Evolutionary conservation across 2,113 vertebrate species (phyloP).

Genomic region (Pituophis catenifer): DNA sequence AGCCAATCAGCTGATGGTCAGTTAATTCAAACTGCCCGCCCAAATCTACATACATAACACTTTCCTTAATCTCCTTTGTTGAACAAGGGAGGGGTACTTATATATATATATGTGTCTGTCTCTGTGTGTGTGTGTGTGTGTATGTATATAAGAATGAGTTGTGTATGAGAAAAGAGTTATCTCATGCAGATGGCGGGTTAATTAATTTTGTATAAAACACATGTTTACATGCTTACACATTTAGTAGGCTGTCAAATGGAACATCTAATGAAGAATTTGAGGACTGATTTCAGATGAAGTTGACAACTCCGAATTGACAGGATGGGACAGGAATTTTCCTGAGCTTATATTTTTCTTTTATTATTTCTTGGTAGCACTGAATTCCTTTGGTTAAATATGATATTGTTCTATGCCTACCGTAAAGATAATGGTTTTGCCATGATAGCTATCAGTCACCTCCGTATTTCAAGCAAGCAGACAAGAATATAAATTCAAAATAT

Average conservation of each 20-base stretch:
- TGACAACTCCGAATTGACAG: too few relatives aligned
- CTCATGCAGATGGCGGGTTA: neutral
- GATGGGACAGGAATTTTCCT: too few relatives aligned
- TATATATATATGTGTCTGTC: too few relatives aligned
- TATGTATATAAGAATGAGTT: neutral
- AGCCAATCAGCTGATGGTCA: too few relatives aligned
- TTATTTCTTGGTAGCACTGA: too few relatives aligned
- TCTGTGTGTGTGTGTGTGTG: neutral
- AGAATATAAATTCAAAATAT: neutral
- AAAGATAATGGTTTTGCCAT: neutral
- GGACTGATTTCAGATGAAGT: too few relatives aligned
- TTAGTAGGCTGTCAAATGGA: neutral
- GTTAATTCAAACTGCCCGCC: too few relatives aligned
- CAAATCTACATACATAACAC: too few relatives aligned
- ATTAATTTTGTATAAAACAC: neutral
- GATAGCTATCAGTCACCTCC: neutral
- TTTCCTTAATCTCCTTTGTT: neutral
- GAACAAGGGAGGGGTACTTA: neutral
- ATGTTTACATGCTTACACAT: neutral
- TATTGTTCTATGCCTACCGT: too few relatives aligned
- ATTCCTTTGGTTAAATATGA: too few relatives aligned
- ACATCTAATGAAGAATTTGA: neutral
- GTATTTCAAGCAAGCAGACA: neutral
- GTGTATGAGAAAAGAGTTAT: neutral
- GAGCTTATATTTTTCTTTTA: too few relatives aligned